These are phyloP conservation scores for Leuciscus waleckii DNA, from an alignment of 2,797 vertebrate genomes.

Conservation along the genomic window DNA sequence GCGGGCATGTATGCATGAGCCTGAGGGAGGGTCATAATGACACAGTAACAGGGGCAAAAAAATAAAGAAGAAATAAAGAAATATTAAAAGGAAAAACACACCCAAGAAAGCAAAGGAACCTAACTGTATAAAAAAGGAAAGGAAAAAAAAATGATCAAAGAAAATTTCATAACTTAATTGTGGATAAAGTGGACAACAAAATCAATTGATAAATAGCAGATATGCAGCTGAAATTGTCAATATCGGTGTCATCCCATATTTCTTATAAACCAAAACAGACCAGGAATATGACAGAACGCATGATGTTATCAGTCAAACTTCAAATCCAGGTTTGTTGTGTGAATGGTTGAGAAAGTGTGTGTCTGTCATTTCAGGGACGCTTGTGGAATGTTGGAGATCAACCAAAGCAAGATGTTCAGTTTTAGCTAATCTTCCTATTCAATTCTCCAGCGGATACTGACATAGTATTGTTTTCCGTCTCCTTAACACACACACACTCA, in stretches of 20 bases:
- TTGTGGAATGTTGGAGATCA: conserved; percentile 23
- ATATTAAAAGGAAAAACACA: neutral
- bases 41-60: conserved; percentile 24
- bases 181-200: neutral
- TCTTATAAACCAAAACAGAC: neutral
- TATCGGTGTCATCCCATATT: neutral
- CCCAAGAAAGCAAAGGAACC: conserved; percentile 26
- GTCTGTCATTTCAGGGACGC: neutral
- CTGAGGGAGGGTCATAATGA: conserved; percentile 41
- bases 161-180: neutral
- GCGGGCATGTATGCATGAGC: conserved; percentile 31
- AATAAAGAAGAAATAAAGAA: neutral
- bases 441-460: neutral
- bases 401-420: conserved; percentile 16
- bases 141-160: neutral
- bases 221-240: neutral
- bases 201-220: neutral
- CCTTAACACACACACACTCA: neutral
- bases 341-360: neutral
- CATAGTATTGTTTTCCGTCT: neutral
- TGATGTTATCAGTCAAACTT: neutral
- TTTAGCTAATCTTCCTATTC: neutral
- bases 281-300: neutral
- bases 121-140: neutral
- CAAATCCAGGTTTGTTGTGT: neutral